phyloP scores from a whole-genome alignment of 1,140 invertebrate species.

The Harlomillsia oculata region DNA sequence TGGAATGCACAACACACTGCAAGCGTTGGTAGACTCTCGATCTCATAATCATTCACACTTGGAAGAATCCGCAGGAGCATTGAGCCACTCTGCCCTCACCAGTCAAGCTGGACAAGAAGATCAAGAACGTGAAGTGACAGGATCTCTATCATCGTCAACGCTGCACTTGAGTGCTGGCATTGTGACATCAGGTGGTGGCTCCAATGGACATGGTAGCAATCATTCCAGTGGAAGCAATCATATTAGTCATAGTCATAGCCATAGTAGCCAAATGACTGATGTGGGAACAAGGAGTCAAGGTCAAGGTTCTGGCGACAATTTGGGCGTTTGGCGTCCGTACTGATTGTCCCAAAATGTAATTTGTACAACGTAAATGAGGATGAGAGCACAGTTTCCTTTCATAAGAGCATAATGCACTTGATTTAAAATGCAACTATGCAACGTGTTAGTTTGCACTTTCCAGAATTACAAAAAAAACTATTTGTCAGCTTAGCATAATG shows the following conservation, averaged over 20 bases:
- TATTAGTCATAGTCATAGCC: conserved; percentile 7
- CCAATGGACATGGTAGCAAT: neutral
- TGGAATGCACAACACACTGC: neutral
- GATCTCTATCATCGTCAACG: neutral
- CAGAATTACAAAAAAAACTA: no score
- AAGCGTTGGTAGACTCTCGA: conserved; percentile 3
- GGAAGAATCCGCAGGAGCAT: neutral
- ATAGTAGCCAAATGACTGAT: conserved; percentile 8
- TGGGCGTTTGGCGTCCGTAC: conserved; percentile 30
- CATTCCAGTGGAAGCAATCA: neutral
- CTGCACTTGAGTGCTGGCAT: conserved; percentile 10
- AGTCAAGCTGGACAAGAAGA: neutral
- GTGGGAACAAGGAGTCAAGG: conserved; percentile 4
- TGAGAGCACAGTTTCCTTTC: no score
- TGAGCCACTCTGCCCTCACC: neutral
- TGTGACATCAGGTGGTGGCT: neutral
- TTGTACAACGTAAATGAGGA: no score
- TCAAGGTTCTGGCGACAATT: conserved; percentile 9
- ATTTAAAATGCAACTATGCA: no score
- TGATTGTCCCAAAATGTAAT: no score
- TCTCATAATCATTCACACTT: conserved; percentile 15
- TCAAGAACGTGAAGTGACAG: neutral
- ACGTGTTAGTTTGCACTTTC: no score
- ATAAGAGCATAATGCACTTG: no score
- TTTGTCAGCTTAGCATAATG: no score